Evolutionary conservation across 1,140 invertebrate genomes (phyloP), one percentile per base, ranked within the genome.

Genomic region (Tribolium castaneum): DNA sequence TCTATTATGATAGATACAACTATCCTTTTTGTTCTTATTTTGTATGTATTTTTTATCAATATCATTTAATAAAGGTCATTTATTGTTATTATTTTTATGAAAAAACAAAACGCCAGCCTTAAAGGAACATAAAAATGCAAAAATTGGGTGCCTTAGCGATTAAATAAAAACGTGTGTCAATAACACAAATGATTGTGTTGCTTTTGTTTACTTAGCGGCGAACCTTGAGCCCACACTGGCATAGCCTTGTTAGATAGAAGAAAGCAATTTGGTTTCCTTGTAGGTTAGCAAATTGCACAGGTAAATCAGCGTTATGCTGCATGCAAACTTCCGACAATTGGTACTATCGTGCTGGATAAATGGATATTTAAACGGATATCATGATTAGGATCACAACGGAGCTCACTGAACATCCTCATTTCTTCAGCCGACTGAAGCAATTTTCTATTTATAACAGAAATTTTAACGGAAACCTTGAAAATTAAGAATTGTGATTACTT

Each of bases 191-290:
- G 59, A 66, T 35, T 66, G 59, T 35, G 59, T 10, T 45, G 59
- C 4, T 19, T 25, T 19, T 59, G 22, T 59, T 59, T 59, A 59
- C 19, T 13, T 16, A 19, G 19, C 1, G 1, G 16, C 3, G 59
- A 35, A 66, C 59, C 59, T 66, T 66, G 59, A 35, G 30, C 59
- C 59, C 59, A 66, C 59, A 10, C 22, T 34, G 25, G 34, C 3
- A 14, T 35, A 30, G 59, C 59, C 59, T 66, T 66, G 59, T 22
- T 66, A 35, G 12, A 12, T 45, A 66, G 25, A 66, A 66, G 25
- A 66, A 66, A 66, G 19, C 54, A 59, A 59, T 59, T 59, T 59
- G 30, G 54, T 66, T 66, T 66, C 14, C 59, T 66, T 30, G 25
- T 22, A 30, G 22, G 54, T 13, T n/a, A 14, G 34, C 59, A 66